Base-by-base conservation (phyloP, 2,888 invertebrate species). In the Zootermopsis nevadensis region DNA sequence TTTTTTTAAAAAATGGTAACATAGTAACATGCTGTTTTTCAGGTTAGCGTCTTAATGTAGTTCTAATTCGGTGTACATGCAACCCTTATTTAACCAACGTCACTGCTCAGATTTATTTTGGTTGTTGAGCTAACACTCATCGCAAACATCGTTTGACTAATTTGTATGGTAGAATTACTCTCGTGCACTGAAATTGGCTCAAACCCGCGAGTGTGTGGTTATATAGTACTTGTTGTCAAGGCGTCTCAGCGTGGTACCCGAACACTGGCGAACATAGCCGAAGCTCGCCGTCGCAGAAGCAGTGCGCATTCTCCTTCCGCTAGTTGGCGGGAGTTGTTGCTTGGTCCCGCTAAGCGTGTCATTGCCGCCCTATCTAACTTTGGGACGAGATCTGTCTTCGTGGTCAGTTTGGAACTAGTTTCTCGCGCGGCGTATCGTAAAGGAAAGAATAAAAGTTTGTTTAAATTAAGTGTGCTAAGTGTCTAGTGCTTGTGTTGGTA, bases 361-460 rank as follows among this genome's bases (percentile, higher is more conserved):
- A 74, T 74, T 74, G 74, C n/a, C 74, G 74, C 74, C 42, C 74
- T 42, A 74, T 74, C 74, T 42, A 74, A 74, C 38, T 74, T 74
- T 38, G 74, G 74, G 74, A 33, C n/a, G 22, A 74, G 74, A 74
- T 74, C 74, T 38, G 12, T 19, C 69, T 33, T 19, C 69, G 30
- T 33, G 4, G 1, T 15, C 2, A 33, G 31, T 31, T 33, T 0
- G 22, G 2, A 15, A 33, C 19, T 24, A 22, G 22, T 33, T n/a
- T 22, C 74, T 8, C 7, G 6, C 15, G 15, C 60, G 60, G 8
- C 60, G 27, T 7, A 12, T n/a, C 60, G 60, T 60, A 27, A 48
- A 48, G 48, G 48, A 10, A 15, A 42, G 38, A n/a, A n/a, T 42
- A 42, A 10, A 48, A 19, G 48, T 48, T 48, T 48, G 3, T 15